Evolutionary conservation across 92 coral and sea anemone genomes (phyloP), one percentile per base, ranked within the genome.

Genomic region (Bergia puertoricense): DNA sequence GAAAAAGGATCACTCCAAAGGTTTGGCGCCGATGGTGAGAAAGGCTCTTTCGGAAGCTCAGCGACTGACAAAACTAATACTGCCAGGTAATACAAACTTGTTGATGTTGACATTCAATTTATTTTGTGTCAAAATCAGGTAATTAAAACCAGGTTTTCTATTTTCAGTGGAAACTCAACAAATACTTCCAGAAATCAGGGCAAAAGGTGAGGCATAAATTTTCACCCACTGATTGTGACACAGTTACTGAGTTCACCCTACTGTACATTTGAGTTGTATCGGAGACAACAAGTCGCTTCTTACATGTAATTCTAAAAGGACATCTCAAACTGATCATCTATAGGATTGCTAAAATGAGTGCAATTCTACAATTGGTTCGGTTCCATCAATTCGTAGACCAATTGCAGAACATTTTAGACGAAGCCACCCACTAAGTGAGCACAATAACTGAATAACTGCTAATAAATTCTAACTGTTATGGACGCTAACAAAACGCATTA

Each of bases 21-120:
- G 89, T 86, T 90, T 85, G 91, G 93, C 40, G 86, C 90, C 9
- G 99, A 97, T 65, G 74, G 81, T 66, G 96, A 94, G 11, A 92
- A 91, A 71, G 37, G 85, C 50, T 89, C 90, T 3, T 86, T 92
- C 69, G 92, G 90, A 23, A 84, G 90, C 78, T 89, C 94, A 1
- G 81, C 90, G 3, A 22, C 56, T 9, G 94, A 92, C 42, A 89
- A 91, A 36, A 76, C 75, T 80, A 87, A 72, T 44, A 15, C 94
- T 39, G 78, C 81, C 62, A 89, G 92, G 94, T 92, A 89, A 86
- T 86, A 41, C 5, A 16, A 74, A 66, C 69, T 15, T 22, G 8
- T 62, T 62, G 5, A 14, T 62, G 8, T 5, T 16, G 6, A 62
- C 69, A 57, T 62, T 62, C 6, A 1, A 62, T 18, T 62, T 20